A percentile compares a stretch with the other conserved stretches of the same genome.
Evolutionary conservation across 2,888 invertebrate genomes (phyloP).

Genomic region (Drosophila suboccidentalis): DNA sequence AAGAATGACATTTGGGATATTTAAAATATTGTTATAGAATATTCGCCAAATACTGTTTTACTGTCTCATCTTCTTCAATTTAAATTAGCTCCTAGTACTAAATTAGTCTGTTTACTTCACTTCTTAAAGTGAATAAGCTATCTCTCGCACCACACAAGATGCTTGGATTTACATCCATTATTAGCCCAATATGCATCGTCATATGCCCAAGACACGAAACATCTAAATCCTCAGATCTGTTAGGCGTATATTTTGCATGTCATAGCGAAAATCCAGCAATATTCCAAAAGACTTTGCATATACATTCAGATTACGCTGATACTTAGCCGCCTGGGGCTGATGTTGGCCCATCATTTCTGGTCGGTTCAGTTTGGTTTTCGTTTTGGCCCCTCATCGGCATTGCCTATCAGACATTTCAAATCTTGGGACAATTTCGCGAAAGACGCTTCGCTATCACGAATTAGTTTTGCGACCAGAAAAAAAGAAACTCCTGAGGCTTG

Average conservation of each 20-base stretch:
- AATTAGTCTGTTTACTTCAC: neutral
- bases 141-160: neutral
- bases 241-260: conserved; percentile 54
- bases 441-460: conserved; percentile 55
- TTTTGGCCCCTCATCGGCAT: conserved; percentile 29
- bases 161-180: conserved; percentile 27
- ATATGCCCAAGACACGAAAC: conserved; percentile 2
- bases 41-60: too few species aligned
- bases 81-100: neutral
- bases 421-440: conserved; percentile 59
- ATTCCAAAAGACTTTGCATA: conserved; percentile 16
- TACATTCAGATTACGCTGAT: conserved; percentile 46
- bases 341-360: conserved; percentile 26
- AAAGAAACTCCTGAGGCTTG: conserved; percentile 72
- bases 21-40: too few species aligned
- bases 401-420: conserved; percentile 61
- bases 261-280: conserved; percentile 34
- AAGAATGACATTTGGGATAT: too few species aligned
- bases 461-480: conserved; percentile 46
- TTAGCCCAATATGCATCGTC: conserved; percentile 22
- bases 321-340: conserved; percentile 40
- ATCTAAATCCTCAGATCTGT: conserved; percentile 39
- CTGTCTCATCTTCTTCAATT: neutral
- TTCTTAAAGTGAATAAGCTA: conserved; percentile 4
- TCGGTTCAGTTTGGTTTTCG: conserved; percentile 2